phyloP scores from a whole-genome alignment of 2,797 vertebrate genomes.

The Hippoglossus hippoglossus region DNA sequence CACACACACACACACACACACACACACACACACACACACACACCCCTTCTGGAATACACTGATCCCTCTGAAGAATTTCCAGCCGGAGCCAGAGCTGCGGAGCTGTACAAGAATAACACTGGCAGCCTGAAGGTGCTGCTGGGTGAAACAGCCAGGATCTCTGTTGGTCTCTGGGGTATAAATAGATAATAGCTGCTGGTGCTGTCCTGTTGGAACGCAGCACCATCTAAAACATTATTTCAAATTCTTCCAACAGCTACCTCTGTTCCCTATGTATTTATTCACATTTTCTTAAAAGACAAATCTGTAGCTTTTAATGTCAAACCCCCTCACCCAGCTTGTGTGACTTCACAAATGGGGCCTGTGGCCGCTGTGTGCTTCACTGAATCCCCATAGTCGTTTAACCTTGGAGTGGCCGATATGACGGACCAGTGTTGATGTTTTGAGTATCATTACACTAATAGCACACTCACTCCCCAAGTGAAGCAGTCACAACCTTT shows the following conservation, averaged over 20 bases:
- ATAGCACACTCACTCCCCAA: slow-evolving; percentile 52
- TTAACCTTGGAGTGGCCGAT: slow-evolving; percentile 35
- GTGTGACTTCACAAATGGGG: not conserved
- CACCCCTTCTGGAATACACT: slow-evolving; percentile 54
- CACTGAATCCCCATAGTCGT: not conserved
- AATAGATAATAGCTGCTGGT: slow-evolving; percentile 52
- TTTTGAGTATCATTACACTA: slow-evolving; percentile 61
- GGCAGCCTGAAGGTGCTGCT: slow-evolving; percentile 53
- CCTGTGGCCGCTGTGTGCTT: not conserved
- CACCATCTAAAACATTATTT: slow-evolving; percentile 17
- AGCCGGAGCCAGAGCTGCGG: slow-evolving; percentile 44
- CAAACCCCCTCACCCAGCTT: not conserved
- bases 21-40: slow-evolving; percentile 24
- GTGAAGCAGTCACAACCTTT: slow-evolving; percentile 57
- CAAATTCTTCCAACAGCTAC: slow-evolving; percentile 7
- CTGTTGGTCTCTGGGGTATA: slow-evolving; percentile 48
- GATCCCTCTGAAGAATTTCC: slow-evolving; percentile 68
- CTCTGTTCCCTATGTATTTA: not conserved
- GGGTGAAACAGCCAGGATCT: slow-evolving; percentile 50
- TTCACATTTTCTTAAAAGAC: not conserved
- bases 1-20: slow-evolving; percentile 28
- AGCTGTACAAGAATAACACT: slow-evolving; percentile 60
- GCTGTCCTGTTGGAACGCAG: slow-evolving; percentile 18
- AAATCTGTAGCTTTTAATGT: not conserved
- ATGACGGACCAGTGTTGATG: slow-evolving; percentile 43